Conservation (phyloP, 2,888 invertebrate species). For the Eupithecia vulgata region DNA sequence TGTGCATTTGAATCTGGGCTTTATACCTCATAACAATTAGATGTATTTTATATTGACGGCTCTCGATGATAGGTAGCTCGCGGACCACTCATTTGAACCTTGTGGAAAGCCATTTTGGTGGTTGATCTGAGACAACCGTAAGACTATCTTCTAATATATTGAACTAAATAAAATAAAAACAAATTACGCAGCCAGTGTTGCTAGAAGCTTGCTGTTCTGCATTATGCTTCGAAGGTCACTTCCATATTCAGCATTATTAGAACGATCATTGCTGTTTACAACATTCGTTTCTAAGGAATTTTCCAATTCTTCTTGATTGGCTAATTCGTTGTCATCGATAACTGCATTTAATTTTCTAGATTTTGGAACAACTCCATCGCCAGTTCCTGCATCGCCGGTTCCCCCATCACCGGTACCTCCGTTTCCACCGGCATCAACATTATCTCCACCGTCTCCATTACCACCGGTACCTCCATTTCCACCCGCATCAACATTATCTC, state of each 20-base stretch:
- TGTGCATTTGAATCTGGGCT: too few species aligned
- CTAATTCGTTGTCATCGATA: neutral
- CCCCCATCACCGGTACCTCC: neutral
- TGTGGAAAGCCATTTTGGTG: too few species aligned
- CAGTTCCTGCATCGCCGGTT: neutral
- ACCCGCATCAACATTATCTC: neutral
- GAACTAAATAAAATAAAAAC: neutral
- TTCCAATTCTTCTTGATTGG: neutral
- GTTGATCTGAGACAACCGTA: too few species aligned
- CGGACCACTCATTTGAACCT: too few species aligned
- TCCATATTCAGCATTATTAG: neutral
- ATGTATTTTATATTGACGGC: too few species aligned
- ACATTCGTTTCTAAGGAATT: neutral
- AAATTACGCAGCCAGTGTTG: neutral
- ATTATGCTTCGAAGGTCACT: neutral
- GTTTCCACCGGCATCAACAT: neutral
- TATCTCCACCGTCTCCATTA: neutral
- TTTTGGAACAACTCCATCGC: neutral
- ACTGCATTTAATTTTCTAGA: neutral
- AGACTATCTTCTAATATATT: neutral
- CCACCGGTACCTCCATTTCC: neutral
- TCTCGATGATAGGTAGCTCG: too few species aligned
- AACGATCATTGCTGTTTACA: neutral
- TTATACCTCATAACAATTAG: too few species aligned
- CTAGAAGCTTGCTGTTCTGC: neutral